Percentiles rank a stretch among this genome's conserved stretches.
Evolutionary conservation across 53 echinoderm and acorn worm genomes (phyloP).

Genomic region (Temnopleurus reevesii): DNA sequence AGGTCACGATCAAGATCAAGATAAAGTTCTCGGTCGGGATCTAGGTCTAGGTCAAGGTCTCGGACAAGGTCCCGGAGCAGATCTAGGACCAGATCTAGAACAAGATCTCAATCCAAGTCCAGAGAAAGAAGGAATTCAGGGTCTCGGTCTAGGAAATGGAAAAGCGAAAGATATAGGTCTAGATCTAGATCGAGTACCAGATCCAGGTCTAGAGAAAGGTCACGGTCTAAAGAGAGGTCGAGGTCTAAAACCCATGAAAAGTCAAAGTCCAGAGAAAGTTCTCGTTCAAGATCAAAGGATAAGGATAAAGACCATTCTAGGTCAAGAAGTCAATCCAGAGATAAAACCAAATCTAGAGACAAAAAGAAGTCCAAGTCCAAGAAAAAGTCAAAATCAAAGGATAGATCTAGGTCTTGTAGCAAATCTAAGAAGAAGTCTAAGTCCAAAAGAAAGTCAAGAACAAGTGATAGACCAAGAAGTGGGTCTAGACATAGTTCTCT

Average conservation of each 20-base stretch:
- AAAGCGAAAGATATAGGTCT: background rate
- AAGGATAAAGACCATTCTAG: background rate
- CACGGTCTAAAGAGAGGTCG: background rate
- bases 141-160: background rate
- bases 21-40: background rate
- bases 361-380: background rate
- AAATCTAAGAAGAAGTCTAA: background rate
- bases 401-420: background rate
- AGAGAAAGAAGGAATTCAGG: background rate
- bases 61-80: background rate
- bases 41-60: conserved; percentile 3
- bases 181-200: background rate
- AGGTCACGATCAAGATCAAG: background rate
- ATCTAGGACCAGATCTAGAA: background rate
- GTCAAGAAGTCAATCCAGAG: background rate
- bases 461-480: background rate
- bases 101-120: background rate
- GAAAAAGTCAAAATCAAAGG: background rate
- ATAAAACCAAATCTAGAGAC: background rate
- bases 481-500: background rate
- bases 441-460: conserved; percentile 6
- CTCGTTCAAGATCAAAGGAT: background rate
- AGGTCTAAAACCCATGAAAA: background rate
- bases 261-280: background rate
- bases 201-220: conserved; percentile 38